phyloP scores from a whole-genome alignment of 2,113 vertebrate species.

The Callopanchax toddi region DNA sequence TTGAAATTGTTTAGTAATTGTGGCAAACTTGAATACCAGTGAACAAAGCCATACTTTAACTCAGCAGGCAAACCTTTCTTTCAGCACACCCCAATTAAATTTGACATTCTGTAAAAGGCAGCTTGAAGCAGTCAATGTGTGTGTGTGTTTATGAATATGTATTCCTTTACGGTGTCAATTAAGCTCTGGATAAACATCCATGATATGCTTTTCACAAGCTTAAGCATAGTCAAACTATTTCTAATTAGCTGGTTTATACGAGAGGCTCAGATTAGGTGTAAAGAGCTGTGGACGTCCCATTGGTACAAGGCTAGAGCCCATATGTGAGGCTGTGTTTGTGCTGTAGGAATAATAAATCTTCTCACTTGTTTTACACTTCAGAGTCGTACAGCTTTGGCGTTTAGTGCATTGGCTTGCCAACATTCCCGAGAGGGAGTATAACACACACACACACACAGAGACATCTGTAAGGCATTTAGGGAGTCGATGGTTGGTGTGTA shows the following conservation, averaged over 20 bases:
- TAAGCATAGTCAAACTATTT: conserved; percentile 65
- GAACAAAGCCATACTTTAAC: conserved; percentile 48
- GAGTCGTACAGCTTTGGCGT: conserved; percentile 55
- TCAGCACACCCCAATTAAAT: conserved; percentile 68
- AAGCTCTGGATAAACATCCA: conserved; percentile 70
- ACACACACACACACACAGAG: background rate
- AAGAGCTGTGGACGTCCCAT: conserved; percentile 55
- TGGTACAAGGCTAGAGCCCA: conserved; percentile 48
- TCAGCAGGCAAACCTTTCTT: conserved; percentile 62
- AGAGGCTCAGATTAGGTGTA: conserved; percentile 57
- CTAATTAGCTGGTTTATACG: conserved; percentile 74
- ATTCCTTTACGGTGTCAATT: conserved; percentile 73
- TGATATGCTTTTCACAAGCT: conserved; percentile 67
- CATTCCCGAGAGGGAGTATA: conserved; percentile 19
- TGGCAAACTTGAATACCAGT: conserved; percentile 60
- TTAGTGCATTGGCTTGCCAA: conserved; percentile 58
- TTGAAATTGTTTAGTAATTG: conserved; percentile 45
- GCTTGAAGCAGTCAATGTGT: conserved; percentile 41
- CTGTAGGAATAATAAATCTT: conserved; percentile 70
- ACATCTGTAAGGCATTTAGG: conserved; percentile 79
- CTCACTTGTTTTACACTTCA: conserved; percentile 69
- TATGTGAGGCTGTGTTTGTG: conserved; percentile 53
- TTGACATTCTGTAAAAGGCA: conserved; percentile 66
- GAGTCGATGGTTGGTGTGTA: conserved; percentile 64
- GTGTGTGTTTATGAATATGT: conserved; percentile 70